These are phyloP conservation scores for Zaprionus obscuricornis DNA, from an alignment of 2,888 invertebrate genomes.

Conservation along the genomic window DNA sequence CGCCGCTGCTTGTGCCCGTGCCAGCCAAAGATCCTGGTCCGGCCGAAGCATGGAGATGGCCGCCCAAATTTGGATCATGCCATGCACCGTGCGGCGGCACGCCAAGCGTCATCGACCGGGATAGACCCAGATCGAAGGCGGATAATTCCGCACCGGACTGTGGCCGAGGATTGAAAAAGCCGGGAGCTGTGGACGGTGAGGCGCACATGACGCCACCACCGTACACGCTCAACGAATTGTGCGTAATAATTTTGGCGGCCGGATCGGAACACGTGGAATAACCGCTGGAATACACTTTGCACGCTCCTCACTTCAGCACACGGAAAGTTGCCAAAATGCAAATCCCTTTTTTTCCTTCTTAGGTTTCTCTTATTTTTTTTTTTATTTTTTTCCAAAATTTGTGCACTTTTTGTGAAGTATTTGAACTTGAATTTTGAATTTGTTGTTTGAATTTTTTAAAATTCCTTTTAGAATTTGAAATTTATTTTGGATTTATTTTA, in stretches of 20 bases:
- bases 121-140: conserved; percentile 83
- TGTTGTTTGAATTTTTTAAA: conserved; percentile 18
- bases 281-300: conserved; percentile 80
- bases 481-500: conserved; percentile 34
- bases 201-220: conserved; percentile 84
- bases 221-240: conserved; percentile 84
- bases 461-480: conserved; percentile 37
- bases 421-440: conserved; percentile 17
- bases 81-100: conserved; percentile 85
- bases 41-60: conserved; percentile 83
- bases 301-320: conserved; percentile 44
- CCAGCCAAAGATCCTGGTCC: conserved; percentile 77
- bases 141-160: conserved; percentile 83
- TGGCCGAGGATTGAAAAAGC: conserved; percentile 83
- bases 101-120: conserved; percentile 86
- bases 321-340: conserved; percentile 30
- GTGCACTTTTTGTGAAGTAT: conserved; percentile 30
- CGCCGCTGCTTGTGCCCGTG: conserved; percentile 58
- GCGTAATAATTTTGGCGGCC: conserved; percentile 84
- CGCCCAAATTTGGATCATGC: conserved; percentile 85
- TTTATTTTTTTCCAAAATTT: conserved; percentile 15
- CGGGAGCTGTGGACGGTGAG: conserved; percentile 84
- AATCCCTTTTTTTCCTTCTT: neutral
- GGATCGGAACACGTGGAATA: conserved; percentile 79
- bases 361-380: conserved; percentile 3